Conservation (phyloP, 2,113 vertebrate genomes). For the Oryzias curvinotus region DNA sequence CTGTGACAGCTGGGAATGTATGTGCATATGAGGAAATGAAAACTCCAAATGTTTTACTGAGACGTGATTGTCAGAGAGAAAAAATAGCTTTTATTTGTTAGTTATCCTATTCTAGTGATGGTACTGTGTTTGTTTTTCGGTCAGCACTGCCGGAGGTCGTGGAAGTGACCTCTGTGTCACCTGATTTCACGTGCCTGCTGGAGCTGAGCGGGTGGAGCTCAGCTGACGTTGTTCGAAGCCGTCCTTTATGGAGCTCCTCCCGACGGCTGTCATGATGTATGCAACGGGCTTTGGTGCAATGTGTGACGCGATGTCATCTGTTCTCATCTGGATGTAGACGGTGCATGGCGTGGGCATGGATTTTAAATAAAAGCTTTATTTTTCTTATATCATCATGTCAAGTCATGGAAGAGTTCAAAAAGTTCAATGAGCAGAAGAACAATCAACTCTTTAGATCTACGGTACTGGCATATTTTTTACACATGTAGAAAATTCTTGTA, state of each 20-base stretch:
- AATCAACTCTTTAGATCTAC: slow-evolving; percentile 28
- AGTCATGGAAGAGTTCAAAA: too few species aligned
- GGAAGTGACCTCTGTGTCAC: slow-evolving; percentile 46
- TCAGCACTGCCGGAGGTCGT: slow-evolving; percentile 33
- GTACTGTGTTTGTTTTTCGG: slow-evolving; percentile 17
- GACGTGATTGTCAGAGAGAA: slow-evolving; percentile 34
- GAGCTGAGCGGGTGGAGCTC: slow-evolving; percentile 54
- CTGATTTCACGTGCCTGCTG: slow-evolving; percentile 70
- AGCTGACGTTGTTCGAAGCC: slow-evolving; percentile 27
- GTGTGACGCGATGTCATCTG: slow-evolving; percentile 10
- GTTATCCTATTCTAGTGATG: slow-evolving; percentile 36
- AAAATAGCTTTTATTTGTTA: slow-evolving; percentile 31
- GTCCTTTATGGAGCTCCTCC: slow-evolving; percentile 35
- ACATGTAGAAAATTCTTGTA: neutral
- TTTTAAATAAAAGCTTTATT: slow-evolving; percentile 18
- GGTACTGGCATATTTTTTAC: slow-evolving; percentile 2
- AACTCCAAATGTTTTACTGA: slow-evolving; percentile 34
- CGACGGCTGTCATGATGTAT: slow-evolving; percentile 10
- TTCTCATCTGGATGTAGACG: slow-evolving; percentile 16
- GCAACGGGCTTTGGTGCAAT: slow-evolving; percentile 35
- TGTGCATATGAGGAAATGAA: slow-evolving; percentile 23
- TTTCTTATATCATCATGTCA: slow-evolving; percentile 1
- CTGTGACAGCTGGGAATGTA: slow-evolving; percentile 43
- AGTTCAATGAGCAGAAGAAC: slow-evolving; percentile 1
- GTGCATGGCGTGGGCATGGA: slow-evolving; percentile 3